phyloP scores from a whole-genome alignment of 2,797 vertebrate genomes.

The Chaetophractus vellerosus region DNA sequence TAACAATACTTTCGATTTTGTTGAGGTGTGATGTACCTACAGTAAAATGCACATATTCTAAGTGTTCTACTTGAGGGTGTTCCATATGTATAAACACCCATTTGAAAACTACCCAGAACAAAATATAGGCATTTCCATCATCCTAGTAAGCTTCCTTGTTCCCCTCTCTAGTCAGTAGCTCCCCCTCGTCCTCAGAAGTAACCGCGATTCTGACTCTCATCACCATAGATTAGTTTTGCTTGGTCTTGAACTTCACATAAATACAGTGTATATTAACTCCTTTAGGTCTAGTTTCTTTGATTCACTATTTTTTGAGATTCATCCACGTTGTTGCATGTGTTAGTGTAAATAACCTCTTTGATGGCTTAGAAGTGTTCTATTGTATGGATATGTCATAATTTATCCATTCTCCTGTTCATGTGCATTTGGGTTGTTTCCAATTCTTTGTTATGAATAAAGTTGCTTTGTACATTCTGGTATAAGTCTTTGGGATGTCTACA shows the following conservation, averaged over 20 bases:
- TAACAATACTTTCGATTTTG: background rate
- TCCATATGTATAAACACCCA: background rate
- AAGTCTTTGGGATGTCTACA: background rate
- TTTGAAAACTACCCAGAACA: background rate
- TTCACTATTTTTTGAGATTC: background rate
- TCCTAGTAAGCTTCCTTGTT: background rate
- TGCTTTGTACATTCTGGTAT: background rate
- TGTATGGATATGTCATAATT: background rate
- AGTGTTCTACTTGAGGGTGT: background rate
- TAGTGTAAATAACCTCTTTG: background rate
- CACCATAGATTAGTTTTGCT: background rate
- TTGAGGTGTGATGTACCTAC: background rate
- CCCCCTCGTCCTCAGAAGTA: background rate
- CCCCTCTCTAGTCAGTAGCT: background rate
- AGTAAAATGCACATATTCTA: background rate
- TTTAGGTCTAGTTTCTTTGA: background rate
- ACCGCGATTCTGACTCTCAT: background rate
- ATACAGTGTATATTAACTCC: background rate
- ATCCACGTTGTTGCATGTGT: background rate
- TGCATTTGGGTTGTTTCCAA: background rate
- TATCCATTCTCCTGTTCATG: background rate
- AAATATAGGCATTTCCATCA: background rate
- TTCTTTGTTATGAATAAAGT: background rate
- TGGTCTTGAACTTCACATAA: background rate
- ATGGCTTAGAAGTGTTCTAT: background rate